These are phyloP conservation scores for Drosophila parthenogenetica DNA, from an alignment of 2,888 invertebrate species.

Conservation along the genomic window DNA sequence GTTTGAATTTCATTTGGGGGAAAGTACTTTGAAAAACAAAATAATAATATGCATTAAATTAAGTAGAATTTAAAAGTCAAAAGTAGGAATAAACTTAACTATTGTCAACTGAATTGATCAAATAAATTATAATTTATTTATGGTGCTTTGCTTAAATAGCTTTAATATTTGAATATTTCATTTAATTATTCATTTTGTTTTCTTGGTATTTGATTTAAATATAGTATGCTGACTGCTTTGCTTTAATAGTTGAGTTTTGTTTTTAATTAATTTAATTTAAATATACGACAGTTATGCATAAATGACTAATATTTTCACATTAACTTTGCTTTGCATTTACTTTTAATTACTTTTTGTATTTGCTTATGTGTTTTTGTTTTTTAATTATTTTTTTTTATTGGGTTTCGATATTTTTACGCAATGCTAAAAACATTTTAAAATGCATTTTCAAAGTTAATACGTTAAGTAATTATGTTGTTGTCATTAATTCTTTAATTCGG, in stretches of 20 bases:
- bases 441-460: conserved; percentile 77
- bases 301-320: conserved; percentile 72
- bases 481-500: conserved; percentile 34
- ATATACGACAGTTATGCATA: conserved; percentile 81
- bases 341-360: conserved; percentile 8
- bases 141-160: conserved; percentile 46
- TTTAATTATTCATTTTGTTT: conserved; percentile 26
- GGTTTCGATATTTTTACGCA: conserved; percentile 58
- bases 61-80: conserved; percentile 6
- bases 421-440: conserved; percentile 81
- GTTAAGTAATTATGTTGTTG: conserved; percentile 36
- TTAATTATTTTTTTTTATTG: conserved; percentile 44
- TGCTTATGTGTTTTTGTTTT: background rate
- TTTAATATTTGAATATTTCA: conserved; percentile 46
- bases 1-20: conserved; percentile 24
- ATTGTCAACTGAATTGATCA: conserved; percentile 6
- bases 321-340: conserved; percentile 50
- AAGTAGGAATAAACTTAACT: conserved; percentile 6
- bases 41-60: background rate
- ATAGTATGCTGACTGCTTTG: conserved; percentile 60
- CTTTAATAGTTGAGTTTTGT: conserved; percentile 39
- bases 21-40: conserved; percentile 20
- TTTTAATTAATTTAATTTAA: conserved; percentile 58
- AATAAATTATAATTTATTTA: conserved; percentile 4
- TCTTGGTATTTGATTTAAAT: conserved; percentile 45